Conservation (phyloP, 1,140 invertebrate species). For the Adoxophyes honmai region DNA sequence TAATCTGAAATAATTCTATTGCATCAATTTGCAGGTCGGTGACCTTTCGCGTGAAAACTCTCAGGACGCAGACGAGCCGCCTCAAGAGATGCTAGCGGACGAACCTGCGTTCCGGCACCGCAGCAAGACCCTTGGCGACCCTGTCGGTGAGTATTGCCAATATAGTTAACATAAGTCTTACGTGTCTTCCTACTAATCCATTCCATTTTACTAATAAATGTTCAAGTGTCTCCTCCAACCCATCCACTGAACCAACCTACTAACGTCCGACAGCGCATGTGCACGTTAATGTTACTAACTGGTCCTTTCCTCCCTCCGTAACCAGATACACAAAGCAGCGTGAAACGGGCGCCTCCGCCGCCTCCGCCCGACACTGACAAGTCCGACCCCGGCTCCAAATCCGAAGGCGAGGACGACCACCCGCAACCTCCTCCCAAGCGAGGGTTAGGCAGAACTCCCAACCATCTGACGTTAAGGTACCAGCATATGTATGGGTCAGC, state of each 20-base stretch:
- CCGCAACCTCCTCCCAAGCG: slow-evolving; percentile 82
- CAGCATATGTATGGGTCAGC: slow-evolving; percentile 64
- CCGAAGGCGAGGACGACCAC: slow-evolving; percentile 92
- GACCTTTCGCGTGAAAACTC: slow-evolving; percentile 80
- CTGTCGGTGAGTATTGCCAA: slow-evolving; percentile 78
- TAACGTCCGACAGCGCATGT: neutral
- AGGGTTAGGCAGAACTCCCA: slow-evolving; percentile 91
- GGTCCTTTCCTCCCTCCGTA: neutral
- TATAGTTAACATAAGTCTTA: neutral
- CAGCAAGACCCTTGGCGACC: slow-evolving; percentile 93
- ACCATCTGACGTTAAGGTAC: slow-evolving; percentile 92
- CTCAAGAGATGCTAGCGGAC: slow-evolving; percentile 69
- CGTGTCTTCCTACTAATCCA: neutral
- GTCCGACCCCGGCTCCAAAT: slow-evolving; percentile 87
- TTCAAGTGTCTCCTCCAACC: too few species aligned
- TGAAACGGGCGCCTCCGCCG: slow-evolving; percentile 43
- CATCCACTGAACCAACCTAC: neutral
- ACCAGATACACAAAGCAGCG: slow-evolving; percentile 31
- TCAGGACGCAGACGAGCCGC: slow-evolving; percentile 77
- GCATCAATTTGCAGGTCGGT: slow-evolving; percentile 78
- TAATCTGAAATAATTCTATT: too few species aligned
- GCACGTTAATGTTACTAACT: slow-evolving; percentile 4
- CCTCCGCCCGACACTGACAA: slow-evolving; percentile 73
- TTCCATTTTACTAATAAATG: slow-evolving; percentile 17
- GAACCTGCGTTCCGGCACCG: slow-evolving; percentile 85